Evolutionary conservation across 2,888 invertebrate species (phyloP).

Genomic region (Spodoptera exigua): DNA sequence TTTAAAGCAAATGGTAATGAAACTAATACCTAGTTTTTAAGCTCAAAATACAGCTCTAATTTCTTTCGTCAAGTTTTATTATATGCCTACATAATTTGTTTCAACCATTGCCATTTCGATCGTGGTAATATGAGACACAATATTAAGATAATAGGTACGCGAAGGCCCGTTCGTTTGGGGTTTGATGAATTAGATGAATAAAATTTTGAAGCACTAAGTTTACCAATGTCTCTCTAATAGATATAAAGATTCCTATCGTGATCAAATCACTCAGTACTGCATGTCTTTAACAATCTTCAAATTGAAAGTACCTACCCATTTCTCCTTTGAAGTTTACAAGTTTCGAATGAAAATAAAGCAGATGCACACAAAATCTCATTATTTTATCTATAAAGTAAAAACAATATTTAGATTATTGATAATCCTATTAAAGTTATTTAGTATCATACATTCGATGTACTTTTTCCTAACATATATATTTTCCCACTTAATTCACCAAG

Average conservation of each 20-base stretch:
- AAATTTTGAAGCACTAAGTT: no score
- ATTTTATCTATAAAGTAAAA: not conserved
- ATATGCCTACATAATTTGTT: no score
- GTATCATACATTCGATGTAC: conserved; percentile 16
- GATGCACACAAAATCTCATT: conserved; percentile 4
- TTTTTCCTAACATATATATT: conserved; percentile 47
- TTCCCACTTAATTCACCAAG: conserved; percentile 46
- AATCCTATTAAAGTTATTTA: conserved; percentile 15
- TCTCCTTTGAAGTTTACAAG: conserved; percentile 4
- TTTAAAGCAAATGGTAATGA: no score
- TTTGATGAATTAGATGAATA: no score
- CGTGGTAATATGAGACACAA: no score
- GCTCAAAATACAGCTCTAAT: no score
- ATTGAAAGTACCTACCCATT: conserved; percentile 14
- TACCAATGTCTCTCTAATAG: no score
- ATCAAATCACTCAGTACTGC: conserved; percentile 12
- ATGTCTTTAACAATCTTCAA: conserved; percentile 7
- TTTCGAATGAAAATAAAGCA: conserved; percentile 9
- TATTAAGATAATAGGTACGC: no score
- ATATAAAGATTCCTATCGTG: conserved; percentile 3
- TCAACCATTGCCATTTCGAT: no score
- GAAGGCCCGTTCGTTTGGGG: no score
- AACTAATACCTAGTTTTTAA: no score
- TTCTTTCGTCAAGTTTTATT: no score
- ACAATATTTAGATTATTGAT: conserved; percentile 5